Evolutionary conservation across 2,888 invertebrate genomes (phyloP).

Genomic region (Alentia gelatinosa): DNA sequence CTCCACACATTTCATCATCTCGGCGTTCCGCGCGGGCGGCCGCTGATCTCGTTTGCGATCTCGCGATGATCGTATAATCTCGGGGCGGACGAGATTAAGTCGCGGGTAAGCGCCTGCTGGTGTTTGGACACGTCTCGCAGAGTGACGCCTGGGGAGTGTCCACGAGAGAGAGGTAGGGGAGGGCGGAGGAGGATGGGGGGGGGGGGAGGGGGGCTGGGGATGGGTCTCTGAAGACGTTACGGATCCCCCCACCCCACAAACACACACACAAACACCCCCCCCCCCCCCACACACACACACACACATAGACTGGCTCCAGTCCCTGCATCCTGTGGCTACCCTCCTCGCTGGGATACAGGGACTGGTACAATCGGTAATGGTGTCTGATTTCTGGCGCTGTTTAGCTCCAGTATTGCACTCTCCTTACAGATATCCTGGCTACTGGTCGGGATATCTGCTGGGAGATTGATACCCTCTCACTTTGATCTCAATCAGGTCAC

Average conservation of each 20-base stretch:
- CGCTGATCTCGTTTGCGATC: constrained; percentile 15
- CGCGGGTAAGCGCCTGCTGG: not conserved
- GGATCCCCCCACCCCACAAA: not conserved
- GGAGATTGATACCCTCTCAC: too few species aligned
- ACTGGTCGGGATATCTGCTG: too few species aligned
- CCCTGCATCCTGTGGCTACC: too few species aligned
- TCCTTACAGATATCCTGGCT: too few species aligned
- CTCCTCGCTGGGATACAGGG: too few species aligned
- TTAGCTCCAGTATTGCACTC: too few species aligned
- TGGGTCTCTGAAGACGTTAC: not conserved
- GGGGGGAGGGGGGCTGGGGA: not conserved
- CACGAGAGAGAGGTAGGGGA: not conserved
- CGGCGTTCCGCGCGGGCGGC: not conserved
- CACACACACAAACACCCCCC: too few species aligned
- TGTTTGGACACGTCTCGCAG: not conserved
- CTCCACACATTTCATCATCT: constrained; percentile 24
- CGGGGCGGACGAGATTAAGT: not conserved
- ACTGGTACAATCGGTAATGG: too few species aligned
- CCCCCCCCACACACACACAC: too few species aligned
- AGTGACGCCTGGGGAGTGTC: not conserved
- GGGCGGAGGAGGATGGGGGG: not conserved
- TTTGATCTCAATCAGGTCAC: too few species aligned
- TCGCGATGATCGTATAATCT: constrained; percentile 42
- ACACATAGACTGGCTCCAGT: too few species aligned
- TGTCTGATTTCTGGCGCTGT: too few species aligned